phyloP scores from a whole-genome alignment of 2,113 vertebrate species.

The Rhinolophus ferrumequinum region DNA sequence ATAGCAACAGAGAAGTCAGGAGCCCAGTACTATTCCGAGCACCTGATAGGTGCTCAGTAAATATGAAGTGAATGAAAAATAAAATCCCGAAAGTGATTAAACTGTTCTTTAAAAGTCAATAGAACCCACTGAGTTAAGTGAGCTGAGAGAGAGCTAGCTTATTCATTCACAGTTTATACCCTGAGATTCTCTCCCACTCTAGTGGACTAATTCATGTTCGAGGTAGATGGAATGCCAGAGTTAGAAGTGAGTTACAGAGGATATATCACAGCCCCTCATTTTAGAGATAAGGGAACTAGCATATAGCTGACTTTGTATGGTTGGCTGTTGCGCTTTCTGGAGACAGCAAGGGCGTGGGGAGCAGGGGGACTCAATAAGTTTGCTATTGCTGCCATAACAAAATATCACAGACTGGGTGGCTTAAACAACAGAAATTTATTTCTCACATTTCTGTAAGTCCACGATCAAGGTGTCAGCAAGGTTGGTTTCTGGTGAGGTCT shows the following conservation, averaged over 20 bases:
- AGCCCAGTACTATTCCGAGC: background rate
- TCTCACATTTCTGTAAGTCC: background rate
- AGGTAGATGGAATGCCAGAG: background rate
- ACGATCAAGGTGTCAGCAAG: background rate
- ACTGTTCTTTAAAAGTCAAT: background rate
- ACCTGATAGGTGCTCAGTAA: background rate
- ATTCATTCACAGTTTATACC: background rate
- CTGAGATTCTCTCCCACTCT: background rate
- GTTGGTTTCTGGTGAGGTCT: background rate
- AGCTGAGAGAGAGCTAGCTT: background rate
- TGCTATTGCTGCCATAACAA: background rate
- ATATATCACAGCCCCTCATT: background rate
- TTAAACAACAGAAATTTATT: background rate
- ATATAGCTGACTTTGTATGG: background rate
- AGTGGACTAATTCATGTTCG: background rate
- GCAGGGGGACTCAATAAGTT: background rate
- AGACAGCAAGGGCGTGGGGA: rapidly evolving
- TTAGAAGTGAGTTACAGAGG: background rate
- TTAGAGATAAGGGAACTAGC: background rate
- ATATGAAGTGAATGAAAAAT: background rate
- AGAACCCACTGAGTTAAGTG: background rate
- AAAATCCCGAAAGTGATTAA: background rate
- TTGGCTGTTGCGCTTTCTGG: background rate
- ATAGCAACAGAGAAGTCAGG: background rate
- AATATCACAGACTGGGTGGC: background rate